Percentiles rank a stretch among this genome's conserved stretches.
Evolutionary conservation across 2,888 invertebrate genomes (phyloP).

Genomic region (Iphiclides podalirius): DNA sequence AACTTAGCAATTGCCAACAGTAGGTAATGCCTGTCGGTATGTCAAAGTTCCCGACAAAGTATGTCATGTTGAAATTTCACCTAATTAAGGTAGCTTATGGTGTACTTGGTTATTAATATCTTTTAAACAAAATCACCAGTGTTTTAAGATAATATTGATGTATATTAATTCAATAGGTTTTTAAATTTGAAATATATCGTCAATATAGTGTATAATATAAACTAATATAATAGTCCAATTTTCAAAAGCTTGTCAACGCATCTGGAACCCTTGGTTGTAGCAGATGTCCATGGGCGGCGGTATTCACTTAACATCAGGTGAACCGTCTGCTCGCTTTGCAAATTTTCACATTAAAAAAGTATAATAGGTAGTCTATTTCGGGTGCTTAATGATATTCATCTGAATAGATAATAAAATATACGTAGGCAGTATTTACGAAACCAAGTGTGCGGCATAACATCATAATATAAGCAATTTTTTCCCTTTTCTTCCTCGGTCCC

Average conservation of each 20-base stretch:
- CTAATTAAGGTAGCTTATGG: conserved; percentile 12
- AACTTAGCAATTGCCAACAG: conserved; percentile 8
- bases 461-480: conserved; percentile 32
- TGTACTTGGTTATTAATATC: conserved; percentile 10
- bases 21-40: conserved; percentile 16
- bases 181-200: too few species aligned
- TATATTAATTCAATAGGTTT: too few species aligned
- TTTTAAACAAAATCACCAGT: neutral
- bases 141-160: too few species aligned
- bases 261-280: too few species aligned
- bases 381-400: neutral
- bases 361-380: too few species aligned
- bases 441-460: conserved; percentile 11
- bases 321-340: too few species aligned
- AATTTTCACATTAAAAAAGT: too few species aligned
- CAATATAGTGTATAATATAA: too few species aligned
- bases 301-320: too few species aligned
- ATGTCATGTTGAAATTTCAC: conserved; percentile 16
- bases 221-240: too few species aligned
- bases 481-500: conserved; percentile 37
- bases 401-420: neutral
- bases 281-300: too few species aligned
- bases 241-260: too few species aligned
- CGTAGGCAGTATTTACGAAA: conserved; percentile 7
- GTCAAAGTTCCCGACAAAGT: conserved; percentile 20